A percentile compares a stretch with the other conserved stretches of the same genome.
phyloP scores from a whole-genome alignment of 2,113 vertebrate species.

The Platichthys flesus region DNA sequence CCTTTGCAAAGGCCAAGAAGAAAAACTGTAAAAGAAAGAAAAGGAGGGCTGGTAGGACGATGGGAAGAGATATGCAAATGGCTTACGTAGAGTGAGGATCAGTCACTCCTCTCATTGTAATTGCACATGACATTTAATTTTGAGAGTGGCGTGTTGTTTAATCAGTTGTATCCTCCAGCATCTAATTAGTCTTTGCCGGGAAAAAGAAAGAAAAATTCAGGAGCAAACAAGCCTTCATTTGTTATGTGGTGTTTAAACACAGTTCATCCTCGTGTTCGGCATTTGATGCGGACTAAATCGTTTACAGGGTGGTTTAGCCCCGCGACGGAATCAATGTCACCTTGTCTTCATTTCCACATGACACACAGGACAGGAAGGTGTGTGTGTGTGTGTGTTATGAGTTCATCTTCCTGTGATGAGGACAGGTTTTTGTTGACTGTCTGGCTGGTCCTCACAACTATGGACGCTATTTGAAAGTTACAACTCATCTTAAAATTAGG shows the following conservation, averaged over 20 bases:
- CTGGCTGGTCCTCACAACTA: too few relatives aligned
- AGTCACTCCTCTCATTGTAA: constrained; percentile 68
- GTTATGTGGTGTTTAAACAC: constrained; percentile 55
- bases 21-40: constrained; percentile 21
- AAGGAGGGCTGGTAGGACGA: constrained; percentile 25
- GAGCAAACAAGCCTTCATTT: constrained; percentile 66
- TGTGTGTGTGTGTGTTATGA: neutral
- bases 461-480: neutral
- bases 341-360: constrained; percentile 7
- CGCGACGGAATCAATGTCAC: constrained; percentile 25
- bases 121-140: constrained; percentile 81
- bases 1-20: constrained; percentile 32
- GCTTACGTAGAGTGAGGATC: constrained; percentile 39
- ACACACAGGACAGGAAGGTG: neutral
- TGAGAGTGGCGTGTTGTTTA: constrained; percentile 65
- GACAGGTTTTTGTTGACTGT: neutral
- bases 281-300: constrained; percentile 40
- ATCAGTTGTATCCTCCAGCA: constrained; percentile 77
- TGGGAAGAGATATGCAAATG: constrained; percentile 54
- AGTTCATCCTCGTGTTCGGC: constrained; percentile 24
- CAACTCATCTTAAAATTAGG: neutral
- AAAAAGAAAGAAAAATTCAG: constrained; percentile 54
- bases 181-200: constrained; percentile 70
- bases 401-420: neutral
- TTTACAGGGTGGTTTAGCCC: constrained; percentile 24